These are phyloP conservation scores for Neodiprion virginianus DNA, from an alignment of 1,140 invertebrate genomes.

Conservation along the genomic window DNA sequence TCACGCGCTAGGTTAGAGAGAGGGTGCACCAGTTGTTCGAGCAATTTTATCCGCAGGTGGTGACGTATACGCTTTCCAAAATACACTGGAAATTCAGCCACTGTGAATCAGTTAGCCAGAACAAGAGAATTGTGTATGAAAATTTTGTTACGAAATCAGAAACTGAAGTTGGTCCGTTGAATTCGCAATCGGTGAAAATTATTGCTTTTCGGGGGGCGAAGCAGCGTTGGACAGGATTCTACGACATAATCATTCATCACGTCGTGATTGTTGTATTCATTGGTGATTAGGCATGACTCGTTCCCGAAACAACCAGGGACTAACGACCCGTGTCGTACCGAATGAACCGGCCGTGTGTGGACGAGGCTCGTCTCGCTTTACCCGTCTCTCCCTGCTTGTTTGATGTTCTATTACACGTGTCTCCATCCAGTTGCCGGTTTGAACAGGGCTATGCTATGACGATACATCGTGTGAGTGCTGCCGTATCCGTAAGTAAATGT, in stretches of 20 bases:
- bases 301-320: conserved; percentile 36
- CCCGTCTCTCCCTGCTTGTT: background rate
- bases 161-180: background rate
- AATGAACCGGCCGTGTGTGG: conserved; percentile 4
- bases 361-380: background rate
- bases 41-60: too few relatives aligned
- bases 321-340: conserved; percentile 37
- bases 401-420: conserved; percentile 34
- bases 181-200: background rate
- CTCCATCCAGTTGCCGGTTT: conserved; percentile 17
- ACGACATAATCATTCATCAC: conserved; percentile 39
- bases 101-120: too few relatives aligned
- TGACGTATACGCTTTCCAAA: too few relatives aligned
- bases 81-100: too few relatives aligned
- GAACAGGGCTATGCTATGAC: too few relatives aligned
- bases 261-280: conserved; percentile 43
- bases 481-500: too few relatives aligned
- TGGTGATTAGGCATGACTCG: conserved; percentile 43
- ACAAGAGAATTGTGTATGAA: background rate
- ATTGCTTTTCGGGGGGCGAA: conserved; percentile 27
- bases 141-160: background rate
- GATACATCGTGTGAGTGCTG: too few relatives aligned
- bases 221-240: conserved; percentile 34
- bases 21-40: too few relatives aligned
- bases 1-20: too few relatives aligned